Conservation (phyloP, 1,140 invertebrate genomes). For the Heliconius melpomene region DNA sequence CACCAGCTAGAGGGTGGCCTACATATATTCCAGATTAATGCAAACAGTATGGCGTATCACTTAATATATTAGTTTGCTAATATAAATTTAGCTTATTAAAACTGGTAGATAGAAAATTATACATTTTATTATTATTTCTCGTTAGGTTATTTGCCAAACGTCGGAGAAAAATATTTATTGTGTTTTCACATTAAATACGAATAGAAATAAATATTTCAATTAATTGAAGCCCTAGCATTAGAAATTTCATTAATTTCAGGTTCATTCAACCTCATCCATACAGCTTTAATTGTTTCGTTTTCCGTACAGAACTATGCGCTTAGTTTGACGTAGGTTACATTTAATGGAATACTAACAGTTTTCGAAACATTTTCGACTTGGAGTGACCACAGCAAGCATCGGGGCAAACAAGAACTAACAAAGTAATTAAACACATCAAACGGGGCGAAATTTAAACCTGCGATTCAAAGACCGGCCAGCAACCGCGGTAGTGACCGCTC, state of each 20-base stretch:
- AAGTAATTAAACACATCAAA: conserved; percentile 81
- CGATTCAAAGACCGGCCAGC: conserved; percentile 58
- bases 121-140: no score
- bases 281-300: conserved; percentile 70
- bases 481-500: conserved; percentile 2
- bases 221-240: neutral
- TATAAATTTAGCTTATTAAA: no score
- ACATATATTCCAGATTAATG: no score
- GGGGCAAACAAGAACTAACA: conserved; percentile 75
- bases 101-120: no score
- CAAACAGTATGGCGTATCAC: no score
- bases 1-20: no score
- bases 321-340: conserved; percentile 77
- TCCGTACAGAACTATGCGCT: conserved; percentile 67
- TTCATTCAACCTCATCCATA: conserved; percentile 37
- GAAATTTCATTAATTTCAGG: no score
- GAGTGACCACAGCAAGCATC: conserved; percentile 73
- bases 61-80: no score
- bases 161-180: no score
- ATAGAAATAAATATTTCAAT: neutral
- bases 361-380: conserved; percentile 73
- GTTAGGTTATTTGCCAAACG: no score
- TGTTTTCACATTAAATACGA: no score
- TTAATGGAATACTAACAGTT: conserved; percentile 76
- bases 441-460: conserved; percentile 71